Conservation (phyloP, 1,140 invertebrate genomes). For the Drosophila auraria region DNA sequence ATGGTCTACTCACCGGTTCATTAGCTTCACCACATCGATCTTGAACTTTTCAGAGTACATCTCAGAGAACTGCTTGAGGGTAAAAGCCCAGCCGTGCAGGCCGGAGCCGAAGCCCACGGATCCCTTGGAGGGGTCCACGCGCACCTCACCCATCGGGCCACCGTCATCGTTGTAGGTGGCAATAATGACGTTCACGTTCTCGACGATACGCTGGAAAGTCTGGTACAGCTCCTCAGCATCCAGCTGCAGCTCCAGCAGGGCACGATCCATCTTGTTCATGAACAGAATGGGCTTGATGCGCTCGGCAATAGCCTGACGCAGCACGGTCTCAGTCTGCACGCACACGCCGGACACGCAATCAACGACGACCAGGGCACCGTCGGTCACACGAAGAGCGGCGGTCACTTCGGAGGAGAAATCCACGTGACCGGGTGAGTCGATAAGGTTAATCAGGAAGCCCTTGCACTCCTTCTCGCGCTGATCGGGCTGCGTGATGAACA, state of each 20-base stretch:
- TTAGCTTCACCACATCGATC: slow-evolving; percentile 98
- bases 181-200: slow-evolving; percentile 99
- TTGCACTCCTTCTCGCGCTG: slow-evolving; percentile 95
- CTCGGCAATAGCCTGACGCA: slow-evolving; percentile 99
- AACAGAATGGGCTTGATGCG: slow-evolving; percentile 99
- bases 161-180: slow-evolving; percentile 99
- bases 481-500: slow-evolving; percentile 95
- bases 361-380: slow-evolving; percentile 99
- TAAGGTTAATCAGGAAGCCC: slow-evolving; percentile 99
- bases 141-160: slow-evolving; percentile 99
- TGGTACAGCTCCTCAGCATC: slow-evolving; percentile 99
- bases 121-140: slow-evolving; percentile 98
- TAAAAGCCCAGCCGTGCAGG: slow-evolving; percentile 99
- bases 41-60: slow-evolving; percentile 99
- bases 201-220: slow-evolving; percentile 99
- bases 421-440: slow-evolving; percentile 99
- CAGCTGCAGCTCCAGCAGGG: slow-evolving; percentile 96
- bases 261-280: slow-evolving; percentile 99
- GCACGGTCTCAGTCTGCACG: slow-evolving; percentile 99
- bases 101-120: slow-evolving; percentile 99
- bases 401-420: slow-evolving; percentile 99
- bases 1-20: slow-evolving; percentile 90
- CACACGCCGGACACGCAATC: slow-evolving; percentile 99
- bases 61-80: slow-evolving; percentile 99
- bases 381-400: slow-evolving; percentile 99